A percentile compares a stretch with the other conserved stretches of the same genome.
These are phyloP conservation scores for Malachius bipustulatus DNA, from an alignment of 2,888 invertebrate genomes.

Conservation along the genomic window DNA sequence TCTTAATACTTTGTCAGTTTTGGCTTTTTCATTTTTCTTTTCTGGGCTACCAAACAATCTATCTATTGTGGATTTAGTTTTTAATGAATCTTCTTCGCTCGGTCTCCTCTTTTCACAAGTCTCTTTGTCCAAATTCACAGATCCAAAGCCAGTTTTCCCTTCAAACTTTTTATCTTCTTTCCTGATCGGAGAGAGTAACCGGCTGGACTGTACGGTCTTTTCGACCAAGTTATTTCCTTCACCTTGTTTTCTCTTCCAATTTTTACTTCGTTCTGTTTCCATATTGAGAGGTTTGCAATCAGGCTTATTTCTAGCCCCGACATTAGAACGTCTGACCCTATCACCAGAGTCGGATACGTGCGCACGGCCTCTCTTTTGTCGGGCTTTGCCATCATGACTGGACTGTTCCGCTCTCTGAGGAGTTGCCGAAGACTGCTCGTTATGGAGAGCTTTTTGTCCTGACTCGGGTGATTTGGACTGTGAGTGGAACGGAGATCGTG, in stretches of 20 bases:
- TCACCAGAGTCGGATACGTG: conserved; percentile 40
- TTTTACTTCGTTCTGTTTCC: conserved; percentile 32
- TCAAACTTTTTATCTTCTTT: conserved; percentile 50
- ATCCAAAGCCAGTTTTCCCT: conserved; percentile 20
- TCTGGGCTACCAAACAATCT: conserved; percentile 39
- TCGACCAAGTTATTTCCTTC: conserved; percentile 34
- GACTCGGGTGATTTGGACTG: conserved; percentile 12
- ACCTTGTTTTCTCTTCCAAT: conserved; percentile 37
- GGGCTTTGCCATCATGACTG: conserved; percentile 32
- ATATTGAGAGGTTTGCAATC: conserved; percentile 42
- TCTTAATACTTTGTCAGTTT: conserved; percentile 27
- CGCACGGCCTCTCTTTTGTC: conserved; percentile 25
- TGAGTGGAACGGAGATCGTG: conserved; percentile 15
- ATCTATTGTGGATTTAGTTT: conserved; percentile 41
- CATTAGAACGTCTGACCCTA: conserved; percentile 55
- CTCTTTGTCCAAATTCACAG: conserved; percentile 34
- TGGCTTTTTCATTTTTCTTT: conserved; percentile 31
- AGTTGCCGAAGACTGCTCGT: conserved; percentile 49
- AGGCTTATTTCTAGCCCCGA: conserved; percentile 53
- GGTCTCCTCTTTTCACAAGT: conserved; percentile 34
- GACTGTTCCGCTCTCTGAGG: conserved; percentile 64
- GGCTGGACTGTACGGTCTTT: conserved; percentile 48
- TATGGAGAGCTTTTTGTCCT: conserved; percentile 20
- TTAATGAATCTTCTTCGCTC: conserved; percentile 15
- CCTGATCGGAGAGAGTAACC: conserved; percentile 49